These are phyloP conservation scores for Pyrrhosoma nymphula DNA, from an alignment of 2,888 invertebrate genomes.

Conservation along the genomic window DNA sequence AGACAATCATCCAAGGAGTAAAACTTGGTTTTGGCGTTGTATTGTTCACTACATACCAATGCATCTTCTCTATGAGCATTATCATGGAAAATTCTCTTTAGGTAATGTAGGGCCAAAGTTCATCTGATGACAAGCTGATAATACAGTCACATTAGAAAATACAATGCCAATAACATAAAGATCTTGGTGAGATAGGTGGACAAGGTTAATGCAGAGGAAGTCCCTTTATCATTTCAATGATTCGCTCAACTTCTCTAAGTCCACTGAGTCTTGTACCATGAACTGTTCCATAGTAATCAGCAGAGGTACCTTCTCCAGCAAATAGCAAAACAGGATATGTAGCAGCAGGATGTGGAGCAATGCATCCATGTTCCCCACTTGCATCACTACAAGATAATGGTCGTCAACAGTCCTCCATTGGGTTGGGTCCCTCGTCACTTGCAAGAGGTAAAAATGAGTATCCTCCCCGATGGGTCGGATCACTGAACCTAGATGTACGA, in stretches of 20 bases:
- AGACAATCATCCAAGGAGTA: neutral
- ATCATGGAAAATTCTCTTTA: neutral
- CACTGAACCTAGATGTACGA: constrained; percentile 86
- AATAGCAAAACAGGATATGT: constrained; percentile 84
- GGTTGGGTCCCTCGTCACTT: neutral
- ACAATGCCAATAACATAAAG: neutral
- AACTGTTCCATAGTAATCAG: constrained; percentile 87
- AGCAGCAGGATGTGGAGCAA: neutral
- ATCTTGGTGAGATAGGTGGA: neutral
- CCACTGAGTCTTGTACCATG: constrained; percentile 90
- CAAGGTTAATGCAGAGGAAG: neutral
- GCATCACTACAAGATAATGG: neutral
- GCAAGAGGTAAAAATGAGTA: constrained; percentile 29
- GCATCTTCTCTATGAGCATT: neutral
- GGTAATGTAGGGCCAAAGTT: neutral
- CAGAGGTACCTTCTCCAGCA: constrained; percentile 91
- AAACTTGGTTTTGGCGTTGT: neutral
- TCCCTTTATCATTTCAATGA: constrained; percentile 83
- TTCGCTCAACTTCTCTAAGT: constrained; percentile 88
- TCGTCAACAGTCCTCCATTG: neutral
- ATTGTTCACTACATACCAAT: neutral
- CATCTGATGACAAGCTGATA: neutral
- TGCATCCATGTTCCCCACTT: neutral
- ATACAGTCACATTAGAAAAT: neutral
- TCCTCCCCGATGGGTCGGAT: constrained; percentile 83